Percentiles rank a stretch among this genome's conserved stretches.
Evolutionary conservation across 2,888 invertebrate genomes (phyloP).

Genomic region (Lampropteryx suffumata): DNA sequence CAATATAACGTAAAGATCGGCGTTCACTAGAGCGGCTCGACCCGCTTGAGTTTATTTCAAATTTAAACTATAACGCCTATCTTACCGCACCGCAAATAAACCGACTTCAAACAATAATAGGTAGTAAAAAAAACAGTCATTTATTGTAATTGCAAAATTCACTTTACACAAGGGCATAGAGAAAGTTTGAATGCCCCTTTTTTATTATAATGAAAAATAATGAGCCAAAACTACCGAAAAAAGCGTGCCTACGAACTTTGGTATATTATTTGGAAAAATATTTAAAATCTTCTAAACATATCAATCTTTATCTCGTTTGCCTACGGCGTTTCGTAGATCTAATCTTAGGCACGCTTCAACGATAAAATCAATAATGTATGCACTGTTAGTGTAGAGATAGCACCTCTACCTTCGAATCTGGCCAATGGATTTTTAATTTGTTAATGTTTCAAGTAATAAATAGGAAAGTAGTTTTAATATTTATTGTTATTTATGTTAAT

Average conservation of each 20-base stretch:
- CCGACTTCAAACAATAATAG: constrained; percentile 23
- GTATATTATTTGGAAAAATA: constrained; percentile 19
- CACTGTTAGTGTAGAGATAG: too few species aligned
- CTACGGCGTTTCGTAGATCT: too few species aligned
- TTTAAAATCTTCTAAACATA: constrained; percentile 9
- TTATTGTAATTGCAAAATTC: constrained; percentile 30
- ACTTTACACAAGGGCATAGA: constrained; percentile 33
- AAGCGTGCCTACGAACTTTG: constrained; percentile 30
- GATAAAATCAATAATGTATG: too few species aligned
- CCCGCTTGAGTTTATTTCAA: constrained; percentile 17
- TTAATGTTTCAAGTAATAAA: too few species aligned
- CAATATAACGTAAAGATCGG: constrained; percentile 50
- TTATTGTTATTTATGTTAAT: too few species aligned
- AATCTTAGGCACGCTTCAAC: constrained; percentile 10
- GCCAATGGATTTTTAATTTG: too few species aligned
- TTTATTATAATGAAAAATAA: constrained; percentile 41
- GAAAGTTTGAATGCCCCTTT: constrained; percentile 30
- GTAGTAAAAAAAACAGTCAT: constrained; percentile 29
- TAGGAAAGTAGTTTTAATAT: too few species aligned
- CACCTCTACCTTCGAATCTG: too few species aligned
- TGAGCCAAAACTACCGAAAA: constrained; percentile 38
- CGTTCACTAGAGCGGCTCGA: constrained; percentile 27
- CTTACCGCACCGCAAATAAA: constrained; percentile 29
- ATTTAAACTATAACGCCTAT: constrained; percentile 23
- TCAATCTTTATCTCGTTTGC: too few species aligned